phyloP scores from a whole-genome alignment of 1,140 invertebrate genomes.

The Drosophila azteca region DNA sequence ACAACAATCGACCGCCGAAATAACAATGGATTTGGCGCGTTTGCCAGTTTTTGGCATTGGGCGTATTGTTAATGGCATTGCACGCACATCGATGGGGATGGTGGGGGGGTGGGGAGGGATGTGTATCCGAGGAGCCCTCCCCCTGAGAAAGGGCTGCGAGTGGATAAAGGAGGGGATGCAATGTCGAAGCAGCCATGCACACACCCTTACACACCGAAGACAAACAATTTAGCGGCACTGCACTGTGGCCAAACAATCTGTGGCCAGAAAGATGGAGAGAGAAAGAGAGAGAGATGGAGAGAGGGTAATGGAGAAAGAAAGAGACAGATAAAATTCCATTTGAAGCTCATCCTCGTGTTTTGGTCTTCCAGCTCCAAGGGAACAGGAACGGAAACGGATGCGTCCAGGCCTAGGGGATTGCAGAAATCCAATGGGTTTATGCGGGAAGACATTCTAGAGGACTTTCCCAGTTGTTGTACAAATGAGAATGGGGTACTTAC shows the following conservation, averaged over 20 bases:
- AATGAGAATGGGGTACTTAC: too few relatives aligned
- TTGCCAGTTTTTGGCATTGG: constrained; percentile 77
- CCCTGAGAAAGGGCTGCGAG: too few relatives aligned
- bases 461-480: too few relatives aligned
- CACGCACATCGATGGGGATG: constrained; percentile 31
- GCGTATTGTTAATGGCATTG: constrained; percentile 80
- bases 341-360: too few relatives aligned
- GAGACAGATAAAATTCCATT: too few relatives aligned
- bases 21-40: constrained; percentile 81
- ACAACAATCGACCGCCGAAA: constrained; percentile 80
- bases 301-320: not conserved
- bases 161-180: not conserved
- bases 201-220: constrained; percentile 31
- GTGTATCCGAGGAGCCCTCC: not conserved
- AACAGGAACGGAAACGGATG: too few relatives aligned
- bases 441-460: too few relatives aligned
- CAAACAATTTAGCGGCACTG: constrained; percentile 79
- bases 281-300: constrained; percentile 1
- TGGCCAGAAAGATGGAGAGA: constrained; percentile 36
- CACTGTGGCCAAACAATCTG: constrained; percentile 74
- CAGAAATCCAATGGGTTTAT: too few relatives aligned
- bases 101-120: not conserved
- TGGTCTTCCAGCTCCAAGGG: too few relatives aligned
- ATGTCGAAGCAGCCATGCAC: constrained; percentile 1
- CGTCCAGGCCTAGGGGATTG: too few relatives aligned